Percentiles rank a stretch among this genome's conserved stretches.
Conservation (phyloP, 1,140 invertebrate genomes). For the Sycophila sp. region DNA sequence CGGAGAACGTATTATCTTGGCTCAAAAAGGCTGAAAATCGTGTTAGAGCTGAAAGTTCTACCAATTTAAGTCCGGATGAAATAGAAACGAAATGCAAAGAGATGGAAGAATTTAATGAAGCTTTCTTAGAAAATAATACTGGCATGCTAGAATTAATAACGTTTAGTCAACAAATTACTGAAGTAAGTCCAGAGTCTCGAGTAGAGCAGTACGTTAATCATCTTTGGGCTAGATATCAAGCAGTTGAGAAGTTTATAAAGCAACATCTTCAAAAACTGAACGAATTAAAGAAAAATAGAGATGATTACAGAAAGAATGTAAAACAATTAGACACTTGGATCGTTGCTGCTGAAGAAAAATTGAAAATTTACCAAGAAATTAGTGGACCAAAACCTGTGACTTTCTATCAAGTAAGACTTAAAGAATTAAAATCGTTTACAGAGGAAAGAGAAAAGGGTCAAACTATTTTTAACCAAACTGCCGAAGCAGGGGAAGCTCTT, state of each 20-base stretch:
- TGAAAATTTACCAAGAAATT: constrained; percentile 76
- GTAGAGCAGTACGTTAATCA: constrained; percentile 83
- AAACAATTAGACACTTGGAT: constrained; percentile 84
- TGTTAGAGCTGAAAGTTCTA: constrained; percentile 78
- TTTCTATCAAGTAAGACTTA: constrained; percentile 74
- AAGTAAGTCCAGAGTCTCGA: constrained; percentile 81
- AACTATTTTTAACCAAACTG: constrained; percentile 78
- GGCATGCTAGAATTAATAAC: constrained; percentile 76
- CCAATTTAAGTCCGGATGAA: constrained; percentile 74
- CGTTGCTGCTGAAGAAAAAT: constrained; percentile 75
- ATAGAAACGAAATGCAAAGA: constrained; percentile 80
- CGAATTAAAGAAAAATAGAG: constrained; percentile 74
- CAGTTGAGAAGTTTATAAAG: constrained; percentile 76
- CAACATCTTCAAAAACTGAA: constrained; percentile 76
- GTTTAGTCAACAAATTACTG: constrained; percentile 77
- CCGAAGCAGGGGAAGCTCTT: constrained; percentile 87
- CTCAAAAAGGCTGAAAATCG: constrained; percentile 87
- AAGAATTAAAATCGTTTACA: constrained; percentile 79
- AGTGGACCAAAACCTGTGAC: constrained; percentile 74
- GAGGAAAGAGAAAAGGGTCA: constrained; percentile 83
- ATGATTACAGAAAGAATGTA: constrained; percentile 74
- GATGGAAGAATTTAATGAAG: constrained; percentile 71
- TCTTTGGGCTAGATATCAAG: constrained; percentile 79
- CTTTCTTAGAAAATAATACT: constrained; percentile 72
- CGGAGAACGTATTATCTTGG: constrained; percentile 83